A percentile compares a stretch with the other conserved stretches of the same genome.
Conservation (phyloP, 1,140 invertebrate genomes). For the Patella vulgata region DNA sequence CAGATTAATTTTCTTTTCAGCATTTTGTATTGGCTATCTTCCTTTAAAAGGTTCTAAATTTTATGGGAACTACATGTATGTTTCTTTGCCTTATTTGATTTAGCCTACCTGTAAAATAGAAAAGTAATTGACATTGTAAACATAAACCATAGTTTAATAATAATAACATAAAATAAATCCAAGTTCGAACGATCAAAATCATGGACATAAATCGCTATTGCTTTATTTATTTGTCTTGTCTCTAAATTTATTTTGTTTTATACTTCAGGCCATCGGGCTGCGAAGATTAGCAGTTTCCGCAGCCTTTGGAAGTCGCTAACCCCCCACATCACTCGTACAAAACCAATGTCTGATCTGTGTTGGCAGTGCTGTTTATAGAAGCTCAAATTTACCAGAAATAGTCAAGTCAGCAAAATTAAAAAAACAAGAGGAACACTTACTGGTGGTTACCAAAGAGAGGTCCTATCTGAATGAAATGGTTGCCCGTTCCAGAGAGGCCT, state of each 20-base stretch:
- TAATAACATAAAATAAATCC: too few relatives aligned
- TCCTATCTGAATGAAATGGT: conserved; percentile 23
- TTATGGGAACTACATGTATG: too few relatives aligned
- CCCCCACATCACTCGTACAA: conserved; percentile 18
- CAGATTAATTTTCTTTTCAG: too few relatives aligned
- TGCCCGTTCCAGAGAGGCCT: background rate
- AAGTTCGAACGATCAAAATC: too few relatives aligned
- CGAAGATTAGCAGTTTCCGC: conserved; percentile 1
- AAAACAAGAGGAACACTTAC: background rate
- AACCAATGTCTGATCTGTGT: conserved; percentile 41
- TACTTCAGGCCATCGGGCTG: conserved; percentile 3
- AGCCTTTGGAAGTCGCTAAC: conserved; percentile 9
- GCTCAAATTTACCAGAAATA: conserved; percentile 17
- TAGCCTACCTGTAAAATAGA: too few relatives aligned
- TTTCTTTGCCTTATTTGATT: too few relatives aligned
- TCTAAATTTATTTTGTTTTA: too few relatives aligned
- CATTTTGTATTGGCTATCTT: too few relatives aligned
- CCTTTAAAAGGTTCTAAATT: too few relatives aligned
- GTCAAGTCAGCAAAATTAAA: background rate
- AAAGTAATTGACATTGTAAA: too few relatives aligned
- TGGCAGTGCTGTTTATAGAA: conserved; percentile 35
- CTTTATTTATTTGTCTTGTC: background rate
- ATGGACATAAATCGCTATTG: background rate
- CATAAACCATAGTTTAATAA: too few relatives aligned
- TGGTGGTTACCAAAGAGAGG: conserved; percentile 6